Evolutionary conservation across 2,888 invertebrate genomes (phyloP), one percentile per base, ranked within the genome.

Genomic region (Volucella inflata): DNA sequence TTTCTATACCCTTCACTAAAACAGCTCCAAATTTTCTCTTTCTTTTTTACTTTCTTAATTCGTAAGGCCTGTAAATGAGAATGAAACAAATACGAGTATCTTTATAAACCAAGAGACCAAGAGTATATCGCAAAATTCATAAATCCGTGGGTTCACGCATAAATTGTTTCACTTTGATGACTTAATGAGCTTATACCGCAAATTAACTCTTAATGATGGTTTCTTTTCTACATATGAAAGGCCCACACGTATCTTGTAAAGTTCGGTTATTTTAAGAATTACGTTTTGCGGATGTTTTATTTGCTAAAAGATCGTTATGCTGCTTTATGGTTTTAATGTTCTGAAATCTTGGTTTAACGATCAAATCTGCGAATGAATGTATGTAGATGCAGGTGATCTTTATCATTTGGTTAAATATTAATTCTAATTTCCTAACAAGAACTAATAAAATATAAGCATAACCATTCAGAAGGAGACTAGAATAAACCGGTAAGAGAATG

Each of bases 101-200:
- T 57, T 12, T 30, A 30, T n/a, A 53, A 53, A 53, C 40, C 38
- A 59, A 59, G 38, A 42, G 57, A 38, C 38, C 4, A 59, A 10
- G 42, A 1, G 16, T n/a, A 6, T 16, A 30, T 59, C 14, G 53
- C 30, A 40, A 51, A 50, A 51, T 65, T 53, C 50, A 51, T 16
- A 64, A 48, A 64, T 48, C 36, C 38, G 4, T 3, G 9, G 8
- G 51, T 75, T 44, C 8, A 2, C 16, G 16, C 60, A n/a, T 57
- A 38, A 50, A 50, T 42, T 30, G 53, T 55, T 21, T 67, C 42
- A 67, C 51, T 67, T 67, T 44, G 53, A 67, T 53, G 55, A 12
- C 55, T 68, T 68, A 55, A 68, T 38, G 44, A 55, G 30, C 14
- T 68, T 51, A 21, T 44, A 55, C 14, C 21, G 38, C 36, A 48